Conservation (phyloP, 1,140 invertebrate species). For the Zaprionus kolodkinae region DNA sequence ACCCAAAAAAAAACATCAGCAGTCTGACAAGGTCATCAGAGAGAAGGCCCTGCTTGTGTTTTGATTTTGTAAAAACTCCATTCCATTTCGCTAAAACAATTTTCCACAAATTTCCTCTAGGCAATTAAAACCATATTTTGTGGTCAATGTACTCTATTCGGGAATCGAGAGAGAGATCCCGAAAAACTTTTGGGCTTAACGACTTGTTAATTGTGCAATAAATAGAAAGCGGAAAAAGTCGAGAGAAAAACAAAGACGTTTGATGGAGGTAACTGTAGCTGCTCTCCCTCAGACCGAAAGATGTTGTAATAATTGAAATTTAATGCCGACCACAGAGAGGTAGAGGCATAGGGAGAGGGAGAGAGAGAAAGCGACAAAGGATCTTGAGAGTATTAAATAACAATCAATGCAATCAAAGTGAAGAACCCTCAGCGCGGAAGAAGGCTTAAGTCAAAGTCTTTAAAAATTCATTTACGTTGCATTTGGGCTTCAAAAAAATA, state of each 20-base stretch:
- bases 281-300: neutral
- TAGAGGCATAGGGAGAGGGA: too few species aligned
- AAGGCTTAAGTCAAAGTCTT: neutral
- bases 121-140: conserved; percentile 77
- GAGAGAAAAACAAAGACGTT: conserved; percentile 1
- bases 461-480: neutral
- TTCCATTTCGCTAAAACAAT: neutral
- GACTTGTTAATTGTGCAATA: conserved; percentile 81
- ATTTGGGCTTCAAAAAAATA: conserved; percentile 48
- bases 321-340: conserved; percentile 41
- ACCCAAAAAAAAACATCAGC: conserved; percentile 15
- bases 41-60: neutral
- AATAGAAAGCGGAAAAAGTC: conserved; percentile 71
- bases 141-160: conserved; percentile 45
- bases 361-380: conserved; percentile 7
- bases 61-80: neutral
- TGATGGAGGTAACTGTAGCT: conserved; percentile 1
- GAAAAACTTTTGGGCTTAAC: conserved; percentile 62
- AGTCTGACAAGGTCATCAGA: conserved; percentile 57
- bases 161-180: conserved; percentile 37
- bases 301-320: conserved; percentile 79
- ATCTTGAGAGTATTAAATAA: conserved; percentile 3
- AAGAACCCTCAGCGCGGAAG: neutral
- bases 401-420: conserved; percentile 8
- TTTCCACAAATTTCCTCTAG: conserved; percentile 25